Evolutionary conservation across 2,888 invertebrate genomes (phyloP).

Genomic region (Epistrophe eligans): DNA sequence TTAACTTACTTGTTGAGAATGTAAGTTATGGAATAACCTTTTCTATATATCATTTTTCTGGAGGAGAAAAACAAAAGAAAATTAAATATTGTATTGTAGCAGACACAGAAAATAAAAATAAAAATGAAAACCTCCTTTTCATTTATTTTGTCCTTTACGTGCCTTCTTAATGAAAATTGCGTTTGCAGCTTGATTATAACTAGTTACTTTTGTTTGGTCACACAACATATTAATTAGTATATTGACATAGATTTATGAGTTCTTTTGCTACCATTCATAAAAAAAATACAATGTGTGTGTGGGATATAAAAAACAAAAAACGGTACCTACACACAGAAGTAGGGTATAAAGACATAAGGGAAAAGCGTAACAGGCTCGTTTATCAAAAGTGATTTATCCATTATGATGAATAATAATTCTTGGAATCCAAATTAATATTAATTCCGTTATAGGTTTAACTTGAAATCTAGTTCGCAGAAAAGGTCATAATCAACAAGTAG

Average conservation of each 20-base stretch:
- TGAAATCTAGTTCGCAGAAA: not conserved
- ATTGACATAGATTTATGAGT: slow-evolving; percentile 61
- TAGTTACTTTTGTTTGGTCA: slow-evolving; percentile 40
- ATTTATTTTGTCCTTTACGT: not conserved
- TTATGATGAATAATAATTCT: slow-evolving; percentile 56
- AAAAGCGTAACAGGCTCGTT: slow-evolving; percentile 41
- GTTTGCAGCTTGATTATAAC: slow-evolving; percentile 41
- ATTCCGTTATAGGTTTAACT: not conserved
- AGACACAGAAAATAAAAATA: not conserved
- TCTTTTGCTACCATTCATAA: not conserved
- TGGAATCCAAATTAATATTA: slow-evolving; percentile 34
- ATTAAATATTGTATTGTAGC: not conserved
- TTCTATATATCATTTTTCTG: slow-evolving; percentile 1
- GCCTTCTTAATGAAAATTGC: slow-evolving; percentile 37
- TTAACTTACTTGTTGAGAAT: slow-evolving; percentile 22
- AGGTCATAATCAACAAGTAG: not conserved
- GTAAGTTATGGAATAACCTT: not conserved
- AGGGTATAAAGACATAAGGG: not conserved
- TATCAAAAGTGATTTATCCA: slow-evolving; percentile 65
- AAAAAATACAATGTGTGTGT: not conserved
- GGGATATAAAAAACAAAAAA: not conserved
- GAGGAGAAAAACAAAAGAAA: not conserved
- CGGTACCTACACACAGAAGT: not conserved
- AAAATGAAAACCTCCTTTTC: not conserved
- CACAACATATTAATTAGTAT: slow-evolving; percentile 59